These are phyloP conservation scores for Neosilurus mollespiculum DNA, from an alignment of 2,797 vertebrate genomes.

Conservation along the genomic window DNA sequence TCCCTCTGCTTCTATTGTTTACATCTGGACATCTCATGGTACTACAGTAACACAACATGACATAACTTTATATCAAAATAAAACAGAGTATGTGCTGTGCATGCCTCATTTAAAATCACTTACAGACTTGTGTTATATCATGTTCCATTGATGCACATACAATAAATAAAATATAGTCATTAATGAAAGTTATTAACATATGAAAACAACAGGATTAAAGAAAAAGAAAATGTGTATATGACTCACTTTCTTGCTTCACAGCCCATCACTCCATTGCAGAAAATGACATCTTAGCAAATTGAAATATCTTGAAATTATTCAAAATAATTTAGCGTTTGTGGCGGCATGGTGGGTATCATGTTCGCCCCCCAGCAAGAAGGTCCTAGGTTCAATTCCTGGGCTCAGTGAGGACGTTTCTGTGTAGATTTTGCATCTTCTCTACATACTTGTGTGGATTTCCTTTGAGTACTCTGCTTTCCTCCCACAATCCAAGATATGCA, in stretches of 20 bases:
- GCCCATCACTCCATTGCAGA: constrained; percentile 33
- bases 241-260: constrained; percentile 16
- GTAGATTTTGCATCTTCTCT: too few species aligned
- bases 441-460: too few species aligned
- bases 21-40: constrained; percentile 12
- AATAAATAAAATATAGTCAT: neutral
- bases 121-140: neutral
- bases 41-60: neutral
- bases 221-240: constrained; percentile 19
- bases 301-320: too few species aligned
- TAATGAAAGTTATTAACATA: neutral
- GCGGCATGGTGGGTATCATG: too few species aligned
- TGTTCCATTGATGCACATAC: neutral
- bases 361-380: too few species aligned
- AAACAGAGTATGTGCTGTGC: constrained; percentile 10
- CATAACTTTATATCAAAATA: neutral
- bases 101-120: constrained; percentile 25
- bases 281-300: neutral
- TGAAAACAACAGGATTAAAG: constrained; percentile 14
- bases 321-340: too few species aligned
- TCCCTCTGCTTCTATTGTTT: constrained; percentile 19
- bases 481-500: too few species aligned
- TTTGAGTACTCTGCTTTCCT: too few species aligned
- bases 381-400: too few species aligned
- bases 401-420: too few species aligned